These are phyloP conservation scores for Spondyliosoma cantharus DNA, from an alignment of 2,797 vertebrate genomes.

Conservation along the genomic window DNA sequence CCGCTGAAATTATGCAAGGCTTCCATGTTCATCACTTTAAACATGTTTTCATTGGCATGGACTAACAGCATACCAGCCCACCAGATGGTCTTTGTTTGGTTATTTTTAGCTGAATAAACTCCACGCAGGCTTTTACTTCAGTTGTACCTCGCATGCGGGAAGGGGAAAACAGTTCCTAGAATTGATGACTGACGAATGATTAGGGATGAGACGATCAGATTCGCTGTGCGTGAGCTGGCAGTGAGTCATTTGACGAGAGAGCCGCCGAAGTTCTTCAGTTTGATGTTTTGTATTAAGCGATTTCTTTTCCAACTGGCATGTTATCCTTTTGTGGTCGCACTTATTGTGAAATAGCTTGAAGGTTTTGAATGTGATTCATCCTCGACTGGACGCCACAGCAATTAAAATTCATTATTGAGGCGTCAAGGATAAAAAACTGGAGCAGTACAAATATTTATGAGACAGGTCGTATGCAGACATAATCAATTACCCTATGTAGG, in stretches of 20 bases:
- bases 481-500: neutral
- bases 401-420: constrained; percentile 1
- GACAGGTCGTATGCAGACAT: neutral
- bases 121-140: constrained; percentile 51
- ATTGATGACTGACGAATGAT: constrained; percentile 65
- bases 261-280: constrained; percentile 50
- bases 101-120: constrained; percentile 82
- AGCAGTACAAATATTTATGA: constrained; percentile 1
- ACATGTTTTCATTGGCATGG: constrained; percentile 80
- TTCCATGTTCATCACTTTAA: constrained; percentile 79
- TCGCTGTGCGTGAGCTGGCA: constrained; percentile 53
- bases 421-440: constrained; percentile 1
- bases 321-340: constrained; percentile 29
- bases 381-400: constrained; percentile 3
- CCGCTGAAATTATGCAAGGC: constrained; percentile 71
- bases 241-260: constrained; percentile 55
- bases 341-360: constrained; percentile 55
- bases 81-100: constrained; percentile 84
- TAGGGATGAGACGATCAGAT: constrained; percentile 51
- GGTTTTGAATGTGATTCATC: constrained; percentile 45
- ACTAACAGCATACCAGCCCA: constrained; percentile 67
- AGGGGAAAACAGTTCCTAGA: constrained; percentile 45
- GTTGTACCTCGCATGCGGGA: constrained; percentile 61
- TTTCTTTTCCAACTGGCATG: constrained; percentile 40
- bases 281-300: constrained; percentile 53